These are phyloP conservation scores for Idaea dimidiata DNA, from an alignment of 2,888 invertebrate genomes.

Conservation along the genomic window DNA sequence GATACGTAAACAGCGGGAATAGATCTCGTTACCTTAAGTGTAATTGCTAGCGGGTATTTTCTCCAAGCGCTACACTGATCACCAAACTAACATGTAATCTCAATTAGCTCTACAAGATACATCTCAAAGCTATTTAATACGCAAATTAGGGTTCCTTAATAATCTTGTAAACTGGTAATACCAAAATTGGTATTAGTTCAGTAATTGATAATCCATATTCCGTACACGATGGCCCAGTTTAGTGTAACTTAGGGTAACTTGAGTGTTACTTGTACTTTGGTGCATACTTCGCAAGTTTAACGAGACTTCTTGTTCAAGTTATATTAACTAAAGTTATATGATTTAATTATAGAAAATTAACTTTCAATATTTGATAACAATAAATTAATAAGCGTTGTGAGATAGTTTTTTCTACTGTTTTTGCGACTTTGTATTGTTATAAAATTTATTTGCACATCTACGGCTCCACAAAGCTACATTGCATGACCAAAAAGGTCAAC, in stretches of 20 bases:
- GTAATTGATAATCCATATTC: background rate
- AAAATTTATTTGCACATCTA: too few species aligned
- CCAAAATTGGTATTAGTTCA: background rate
- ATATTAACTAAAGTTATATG: background rate
- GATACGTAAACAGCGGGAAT: too few species aligned
- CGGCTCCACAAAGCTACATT: too few species aligned
- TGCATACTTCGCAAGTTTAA: conserved; percentile 1
- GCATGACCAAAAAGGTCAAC: too few species aligned
- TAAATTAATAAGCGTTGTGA: background rate
- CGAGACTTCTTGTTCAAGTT: background rate
- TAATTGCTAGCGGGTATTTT: too few species aligned
- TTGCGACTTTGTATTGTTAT: too few species aligned
- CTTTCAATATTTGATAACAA: background rate
- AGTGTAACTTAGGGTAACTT: background rate
- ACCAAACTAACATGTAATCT: too few species aligned
- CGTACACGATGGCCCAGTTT: background rate
- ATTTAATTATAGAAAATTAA: background rate
- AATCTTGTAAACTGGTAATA: background rate
- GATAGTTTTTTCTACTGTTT: too few species aligned
- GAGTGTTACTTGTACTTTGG: background rate
- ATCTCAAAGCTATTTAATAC: too few species aligned
- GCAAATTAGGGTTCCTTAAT: background rate
- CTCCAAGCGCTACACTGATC: too few species aligned
- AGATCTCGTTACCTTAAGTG: too few species aligned
- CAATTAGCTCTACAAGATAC: too few species aligned